A percentile compares a stretch with the other conserved stretches of the same genome.
phyloP scores from a whole-genome alignment of 2,888 invertebrate genomes.

The Dermolepida albohirtum region DNA sequence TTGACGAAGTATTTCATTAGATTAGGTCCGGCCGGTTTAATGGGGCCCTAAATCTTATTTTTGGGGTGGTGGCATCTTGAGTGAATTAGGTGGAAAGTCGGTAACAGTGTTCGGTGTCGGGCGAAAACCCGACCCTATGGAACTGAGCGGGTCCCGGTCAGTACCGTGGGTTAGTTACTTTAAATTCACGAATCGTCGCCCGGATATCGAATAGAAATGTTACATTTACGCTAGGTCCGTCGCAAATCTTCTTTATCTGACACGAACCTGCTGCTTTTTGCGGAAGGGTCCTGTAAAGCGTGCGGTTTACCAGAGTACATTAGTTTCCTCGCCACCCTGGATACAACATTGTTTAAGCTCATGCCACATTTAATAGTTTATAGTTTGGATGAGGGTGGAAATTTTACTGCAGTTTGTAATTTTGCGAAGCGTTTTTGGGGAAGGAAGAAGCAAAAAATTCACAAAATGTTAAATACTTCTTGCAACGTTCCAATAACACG shows the following conservation, averaged over 20 bases:
- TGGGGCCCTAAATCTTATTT: constrained; percentile 46
- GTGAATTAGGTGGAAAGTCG: constrained; percentile 49
- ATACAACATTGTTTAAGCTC: constrained; percentile 31
- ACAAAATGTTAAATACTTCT: too few species aligned
- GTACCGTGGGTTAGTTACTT: constrained; percentile 45
- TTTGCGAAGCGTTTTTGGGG: neutral
- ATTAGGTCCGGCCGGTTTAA: constrained; percentile 46
- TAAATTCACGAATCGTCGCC: constrained; percentile 45
- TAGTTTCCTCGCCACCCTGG: constrained; percentile 26
- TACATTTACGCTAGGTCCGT: constrained; percentile 51
- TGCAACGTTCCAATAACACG: too few species aligned
- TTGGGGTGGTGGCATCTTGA: constrained; percentile 45
- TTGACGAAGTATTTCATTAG: constrained; percentile 43
- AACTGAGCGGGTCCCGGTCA: constrained; percentile 19
- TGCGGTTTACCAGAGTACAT: constrained; percentile 34
- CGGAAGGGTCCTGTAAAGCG: constrained; percentile 35
- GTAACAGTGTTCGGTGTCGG: constrained; percentile 24
- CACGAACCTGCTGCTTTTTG: constrained; percentile 54
- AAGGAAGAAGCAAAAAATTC: neutral
- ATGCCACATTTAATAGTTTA: constrained; percentile 18
- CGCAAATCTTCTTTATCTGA: constrained; percentile 59
- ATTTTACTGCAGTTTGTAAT: constrained; percentile 12
- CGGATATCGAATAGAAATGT: constrained; percentile 47
- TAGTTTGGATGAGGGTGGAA: constrained; percentile 28
- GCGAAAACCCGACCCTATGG: constrained; percentile 18